Evolutionary conservation across 37 sponge, comb jelly and placozoan species (phyloP), one percentile per base, ranked within the genome.

Genomic region (Tethya wilhelma): DNA sequence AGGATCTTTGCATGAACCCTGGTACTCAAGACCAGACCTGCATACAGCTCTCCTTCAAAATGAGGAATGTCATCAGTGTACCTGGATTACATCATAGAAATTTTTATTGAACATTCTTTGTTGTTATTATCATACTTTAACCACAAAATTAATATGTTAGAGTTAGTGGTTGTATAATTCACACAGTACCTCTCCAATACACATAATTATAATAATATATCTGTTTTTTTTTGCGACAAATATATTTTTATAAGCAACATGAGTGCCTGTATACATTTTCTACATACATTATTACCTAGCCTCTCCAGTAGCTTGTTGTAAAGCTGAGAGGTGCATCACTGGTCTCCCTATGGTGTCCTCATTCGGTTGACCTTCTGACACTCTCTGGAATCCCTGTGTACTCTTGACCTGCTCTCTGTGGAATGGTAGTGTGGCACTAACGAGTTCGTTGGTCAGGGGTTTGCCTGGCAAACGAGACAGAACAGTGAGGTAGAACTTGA

Each of bases 401-500:
- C 83, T 71, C 66, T 75, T 41, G 0, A 78, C 46, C 19, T 31
- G 44, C n/a, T 17, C 29, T 14, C 74, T 56, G 2, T 60, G 33
- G 69, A 71, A 85, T 0, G 74, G 84, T 37, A 74, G 26, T 23
- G 69, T 66, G 4, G 67, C 63, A 62, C 66, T 44, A 12, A 38
- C 28, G 28, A 81, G 39, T 25, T 23, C 56, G n/a, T 57, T 30
- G 22, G 70, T 41, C 28, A 75, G 42, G 38, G 59, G n/a, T 6
- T 44, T 26, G 44, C 45, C 55, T 45, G 62, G 20, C 41, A 80
- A n/a, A 8, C 44, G 74, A 31, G 28, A 38, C 32, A 40, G 41
- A 33, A 95, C 96, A 43, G 78, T 41, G 32, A 86, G 67, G 77
- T 82, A 95, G 73, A 95, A 95, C 82, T 95, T 95, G 88, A 85